Percentiles rank a stretch among this genome's conserved stretches.
Evolutionary conservation across 2,888 invertebrate genomes (phyloP).

Genomic region (Atherix ibis): DNA sequence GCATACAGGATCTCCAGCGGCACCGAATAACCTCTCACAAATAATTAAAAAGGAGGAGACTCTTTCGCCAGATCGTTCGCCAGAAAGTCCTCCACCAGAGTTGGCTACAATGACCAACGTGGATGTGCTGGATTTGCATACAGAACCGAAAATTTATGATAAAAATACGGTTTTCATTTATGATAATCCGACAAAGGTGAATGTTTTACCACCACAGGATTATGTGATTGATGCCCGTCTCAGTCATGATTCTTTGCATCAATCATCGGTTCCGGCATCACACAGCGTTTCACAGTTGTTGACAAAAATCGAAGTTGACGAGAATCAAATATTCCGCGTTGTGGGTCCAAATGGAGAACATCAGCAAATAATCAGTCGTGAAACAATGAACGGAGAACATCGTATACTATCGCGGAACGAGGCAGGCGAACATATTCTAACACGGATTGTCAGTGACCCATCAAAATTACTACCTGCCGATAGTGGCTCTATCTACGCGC

Average conservation of each 20-base stretch:
- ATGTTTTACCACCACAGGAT: conserved; percentile 19
- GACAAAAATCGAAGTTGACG: conserved; percentile 32
- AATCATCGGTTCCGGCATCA: conserved; percentile 17
- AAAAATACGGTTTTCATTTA: conserved; percentile 32
- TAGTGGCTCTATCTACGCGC: conserved; percentile 29
- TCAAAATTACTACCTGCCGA: conserved; percentile 30
- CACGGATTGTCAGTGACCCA: conserved; percentile 32
- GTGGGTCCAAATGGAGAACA: conserved; percentile 33
- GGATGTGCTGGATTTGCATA: conserved; percentile 56
- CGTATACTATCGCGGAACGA: conserved; percentile 33
- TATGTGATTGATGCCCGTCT: conserved; percentile 31
- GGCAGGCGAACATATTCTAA: conserved; percentile 33
- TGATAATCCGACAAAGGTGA: conserved; percentile 27
- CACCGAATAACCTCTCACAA: conserved; percentile 23
- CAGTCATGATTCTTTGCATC: conserved; percentile 9
- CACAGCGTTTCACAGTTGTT: conserved; percentile 21
- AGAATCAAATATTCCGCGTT: conserved; percentile 32
- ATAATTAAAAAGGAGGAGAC: conserved; percentile 13
- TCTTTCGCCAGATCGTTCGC: conserved; percentile 29
- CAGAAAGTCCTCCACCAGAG: conserved; percentile 55
- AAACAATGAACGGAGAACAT: conserved; percentile 33
- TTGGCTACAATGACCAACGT: conserved; percentile 80
- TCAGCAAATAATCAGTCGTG: conserved; percentile 32
- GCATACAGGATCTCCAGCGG: conserved; percentile 13
- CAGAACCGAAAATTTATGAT: conserved; percentile 27